These are phyloP conservation scores for Acestrorhynchus altus DNA, from an alignment of 2,797 vertebrate species.

Conservation along the genomic window DNA sequence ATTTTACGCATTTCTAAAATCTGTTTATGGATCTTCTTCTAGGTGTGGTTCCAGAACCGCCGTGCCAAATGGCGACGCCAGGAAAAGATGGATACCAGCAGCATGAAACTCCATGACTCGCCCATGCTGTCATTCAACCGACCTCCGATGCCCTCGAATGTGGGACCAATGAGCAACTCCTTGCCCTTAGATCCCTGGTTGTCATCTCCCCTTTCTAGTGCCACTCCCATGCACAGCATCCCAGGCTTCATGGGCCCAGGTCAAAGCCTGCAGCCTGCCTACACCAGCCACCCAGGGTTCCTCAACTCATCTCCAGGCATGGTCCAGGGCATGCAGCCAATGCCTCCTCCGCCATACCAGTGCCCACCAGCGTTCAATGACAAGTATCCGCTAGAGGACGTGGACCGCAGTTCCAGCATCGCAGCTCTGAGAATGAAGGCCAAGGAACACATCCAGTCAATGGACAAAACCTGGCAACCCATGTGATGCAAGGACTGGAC, in stretches of 20 bases:
- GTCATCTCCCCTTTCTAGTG: slow-evolving; percentile 85
- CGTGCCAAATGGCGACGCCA: slow-evolving; percentile 93
- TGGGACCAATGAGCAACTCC: slow-evolving; percentile 81
- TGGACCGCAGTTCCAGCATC: slow-evolving; percentile 89
- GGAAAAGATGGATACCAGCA: slow-evolving; percentile 89
- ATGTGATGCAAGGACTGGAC: slow-evolving; percentile 77
- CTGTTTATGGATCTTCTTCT: neutral
- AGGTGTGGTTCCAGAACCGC: slow-evolving; percentile 97
- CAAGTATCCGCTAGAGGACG: slow-evolving; percentile 88
- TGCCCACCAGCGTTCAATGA: slow-evolving; percentile 84
- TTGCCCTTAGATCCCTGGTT: slow-evolving; percentile 92
- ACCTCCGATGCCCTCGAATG: slow-evolving; percentile 78
- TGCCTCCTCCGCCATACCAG: slow-evolving; percentile 86
- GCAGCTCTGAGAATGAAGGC: slow-evolving; percentile 91
- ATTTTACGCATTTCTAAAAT: neutral
- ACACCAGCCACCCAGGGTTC: slow-evolving; percentile 79
- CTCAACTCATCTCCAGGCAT: slow-evolving; percentile 82
- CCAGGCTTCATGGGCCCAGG: slow-evolving; percentile 87
- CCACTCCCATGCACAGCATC: slow-evolving; percentile 85
- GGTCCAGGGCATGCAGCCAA: slow-evolving; percentile 87
- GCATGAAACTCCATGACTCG: slow-evolving; percentile 88
- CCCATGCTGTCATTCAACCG: slow-evolving; percentile 87
- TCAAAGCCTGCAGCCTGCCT: slow-evolving; percentile 85
- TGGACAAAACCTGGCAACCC: slow-evolving; percentile 93
- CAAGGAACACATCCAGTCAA: slow-evolving; percentile 93